Conservation (phyloP, 2,888 invertebrate species). For the Parascotia fuliginaria region DNA sequence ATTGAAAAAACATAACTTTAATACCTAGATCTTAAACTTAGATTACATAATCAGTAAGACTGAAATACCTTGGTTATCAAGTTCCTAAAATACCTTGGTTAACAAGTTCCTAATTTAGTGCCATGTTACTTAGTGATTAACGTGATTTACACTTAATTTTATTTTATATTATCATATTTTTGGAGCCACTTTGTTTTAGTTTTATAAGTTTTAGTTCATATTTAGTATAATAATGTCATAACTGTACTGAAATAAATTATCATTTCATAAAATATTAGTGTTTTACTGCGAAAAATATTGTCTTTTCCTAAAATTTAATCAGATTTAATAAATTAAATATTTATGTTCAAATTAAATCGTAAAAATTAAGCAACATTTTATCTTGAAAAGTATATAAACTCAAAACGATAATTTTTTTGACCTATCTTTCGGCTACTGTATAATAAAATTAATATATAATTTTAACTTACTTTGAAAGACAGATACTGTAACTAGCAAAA, state of each 20-base stretch:
- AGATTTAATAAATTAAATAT: no score
- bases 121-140: no score
- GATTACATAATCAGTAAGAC: neutral
- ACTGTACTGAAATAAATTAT: no score
- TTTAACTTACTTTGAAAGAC: neutral
- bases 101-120: neutral
- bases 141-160: no score
- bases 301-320: no score
- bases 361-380: neutral
- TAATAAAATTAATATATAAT: neutral
- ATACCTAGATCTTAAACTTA: neutral
- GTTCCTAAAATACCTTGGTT: no score
- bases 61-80: neutral
- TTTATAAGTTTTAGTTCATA: neutral
- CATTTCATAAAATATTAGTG: no score
- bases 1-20: neutral
- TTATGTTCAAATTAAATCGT: neutral
- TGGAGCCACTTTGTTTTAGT: neutral
- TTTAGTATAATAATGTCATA: no score
- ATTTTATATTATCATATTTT: neutral
- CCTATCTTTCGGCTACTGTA: neutral
- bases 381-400: constrained; percentile 1
- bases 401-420: constrained; percentile 1
- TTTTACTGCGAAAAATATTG: no score
- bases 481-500: no score